Evolutionary conservation across 2,888 invertebrate species (phyloP).

Genomic region (Eurytoma californica): DNA sequence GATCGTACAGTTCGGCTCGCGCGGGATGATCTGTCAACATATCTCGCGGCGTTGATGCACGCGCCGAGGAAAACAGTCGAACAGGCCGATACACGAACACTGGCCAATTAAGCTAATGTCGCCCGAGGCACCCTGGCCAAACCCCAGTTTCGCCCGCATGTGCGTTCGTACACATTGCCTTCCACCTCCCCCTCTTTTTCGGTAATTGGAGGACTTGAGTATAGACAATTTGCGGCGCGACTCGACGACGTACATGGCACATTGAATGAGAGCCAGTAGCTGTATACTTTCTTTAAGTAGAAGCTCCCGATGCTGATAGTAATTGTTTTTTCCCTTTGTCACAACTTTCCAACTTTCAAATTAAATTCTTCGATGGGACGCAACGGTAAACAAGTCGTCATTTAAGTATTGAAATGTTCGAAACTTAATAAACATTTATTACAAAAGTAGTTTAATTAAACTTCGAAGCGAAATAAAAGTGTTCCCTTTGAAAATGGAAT

Average conservation of each 20-base stretch:
- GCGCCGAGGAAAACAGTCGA: slow-evolving; percentile 15
- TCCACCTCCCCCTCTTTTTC: slow-evolving; percentile 9
- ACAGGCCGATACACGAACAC: slow-evolving; percentile 28
- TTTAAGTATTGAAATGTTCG: neutral
- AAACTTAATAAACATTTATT: neutral
- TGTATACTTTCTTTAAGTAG: too few species aligned
- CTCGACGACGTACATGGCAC: neutral
- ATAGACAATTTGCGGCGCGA: neutral
- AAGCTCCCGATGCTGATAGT: too few species aligned
- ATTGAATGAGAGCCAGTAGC: neutral
- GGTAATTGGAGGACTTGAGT: slow-evolving; percentile 53
- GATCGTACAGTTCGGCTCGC: too few species aligned
- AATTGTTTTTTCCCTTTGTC: too few species aligned
- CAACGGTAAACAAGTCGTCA: too few species aligned
- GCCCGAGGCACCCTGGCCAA: slow-evolving; percentile 59
- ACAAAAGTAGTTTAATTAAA: too few species aligned
- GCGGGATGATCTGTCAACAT: too few species aligned
- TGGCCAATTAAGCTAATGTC: slow-evolving; percentile 68
- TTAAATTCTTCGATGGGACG: too few species aligned
- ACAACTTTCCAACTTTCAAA: too few species aligned
- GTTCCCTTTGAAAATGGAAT: slow-evolving; percentile 12
- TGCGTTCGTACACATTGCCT: slow-evolving; percentile 4
- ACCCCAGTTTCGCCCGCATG: slow-evolving; percentile 7
- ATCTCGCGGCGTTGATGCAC: neutral
- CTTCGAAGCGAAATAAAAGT: too few species aligned